Evolutionary conservation across 2,113 vertebrate genomes (phyloP), one percentile per base, ranked within the genome.

Genomic region (Benitochromis conjunctus): DNA sequence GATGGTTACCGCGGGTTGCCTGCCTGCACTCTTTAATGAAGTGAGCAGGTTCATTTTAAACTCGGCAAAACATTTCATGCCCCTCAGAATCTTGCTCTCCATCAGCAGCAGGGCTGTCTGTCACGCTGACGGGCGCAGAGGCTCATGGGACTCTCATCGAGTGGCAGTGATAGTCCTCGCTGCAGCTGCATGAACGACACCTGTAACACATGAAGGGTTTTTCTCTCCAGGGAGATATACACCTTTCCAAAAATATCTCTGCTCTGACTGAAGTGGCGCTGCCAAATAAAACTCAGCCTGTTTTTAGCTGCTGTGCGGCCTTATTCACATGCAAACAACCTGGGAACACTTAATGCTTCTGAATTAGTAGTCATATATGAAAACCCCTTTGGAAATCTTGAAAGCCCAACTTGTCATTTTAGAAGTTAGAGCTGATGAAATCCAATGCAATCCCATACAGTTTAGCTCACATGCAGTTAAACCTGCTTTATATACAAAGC

Each of bases 61-160:
- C 57, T 79, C 16, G 1, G 82, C 57, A 43, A 86, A 89, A 90
- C 38, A 51, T 84, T 88, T 85, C 46, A 80, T 82, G 54, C 34
- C 80, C 79, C 58, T 90, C 84, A 82, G 41, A 84, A 38, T 57
- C 43, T 3, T 11, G 60, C 83, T 89, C 53, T 82, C 83, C 62
- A 85, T 92, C 92, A 88, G 77, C 43, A 4, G 77, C 81, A 3
- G 57, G 79, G 83, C 56, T 85, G 91, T 85, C 90, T 84, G 91
- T 90, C 89, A 90, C 3, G 69, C 56, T 88, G 91, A 89, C 82
- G 77, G 86, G 71, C 58, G 48, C 71, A 38, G 41, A 36, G 88
- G 84, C 89, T 85, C 84, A 5, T 60, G 88, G 91, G 91, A 91
- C 29, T 21, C 55, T 66, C 64, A 31, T 36, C 26, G 54, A 54